Conservation (phyloP, 2,888 invertebrate genomes). For the Nyleta sp. region DNA sequence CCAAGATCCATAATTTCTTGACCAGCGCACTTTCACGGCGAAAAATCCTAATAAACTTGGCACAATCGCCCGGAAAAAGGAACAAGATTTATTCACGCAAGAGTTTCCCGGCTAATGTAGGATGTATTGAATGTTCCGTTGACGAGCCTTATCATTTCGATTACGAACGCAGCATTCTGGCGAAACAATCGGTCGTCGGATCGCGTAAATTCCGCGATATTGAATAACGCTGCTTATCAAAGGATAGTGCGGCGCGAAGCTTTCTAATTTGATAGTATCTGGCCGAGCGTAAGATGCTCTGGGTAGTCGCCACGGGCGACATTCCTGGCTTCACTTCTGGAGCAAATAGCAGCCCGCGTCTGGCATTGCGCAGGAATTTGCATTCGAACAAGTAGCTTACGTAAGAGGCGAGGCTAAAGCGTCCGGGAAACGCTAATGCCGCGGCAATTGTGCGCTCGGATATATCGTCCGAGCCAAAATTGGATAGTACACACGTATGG, state of each 20-base stretch:
- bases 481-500: slow-evolving; percentile 41
- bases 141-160: neutral
- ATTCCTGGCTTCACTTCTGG: slow-evolving; percentile 55
- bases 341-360: slow-evolving; percentile 55
- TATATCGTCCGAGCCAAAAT: slow-evolving; percentile 60
- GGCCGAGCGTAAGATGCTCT: slow-evolving; percentile 39
- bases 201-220: slow-evolving; percentile 30
- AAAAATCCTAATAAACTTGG: neutral
- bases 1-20: neutral
- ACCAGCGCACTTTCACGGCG: neutral
- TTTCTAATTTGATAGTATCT: slow-evolving; percentile 58
- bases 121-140: no score
- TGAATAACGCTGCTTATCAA: slow-evolving; percentile 40
- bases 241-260: slow-evolving; percentile 29
- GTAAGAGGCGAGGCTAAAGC: slow-evolving; percentile 63
- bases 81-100: no score
- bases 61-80: no score
- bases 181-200: slow-evolving; percentile 20
- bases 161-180: neutral
- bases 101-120: neutral
- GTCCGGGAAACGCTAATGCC: slow-evolving; percentile 66
- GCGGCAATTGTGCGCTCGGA: slow-evolving; percentile 54
- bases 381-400: slow-evolving; percentile 63
- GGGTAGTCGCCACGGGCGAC: slow-evolving; percentile 53
- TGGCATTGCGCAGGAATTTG: slow-evolving; percentile 62